A percentile compares a stretch with the other conserved stretches of the same genome.
Evolutionary conservation across 2,113 vertebrate species (phyloP).

Genomic region (Glaucidium brasilianum): DNA sequence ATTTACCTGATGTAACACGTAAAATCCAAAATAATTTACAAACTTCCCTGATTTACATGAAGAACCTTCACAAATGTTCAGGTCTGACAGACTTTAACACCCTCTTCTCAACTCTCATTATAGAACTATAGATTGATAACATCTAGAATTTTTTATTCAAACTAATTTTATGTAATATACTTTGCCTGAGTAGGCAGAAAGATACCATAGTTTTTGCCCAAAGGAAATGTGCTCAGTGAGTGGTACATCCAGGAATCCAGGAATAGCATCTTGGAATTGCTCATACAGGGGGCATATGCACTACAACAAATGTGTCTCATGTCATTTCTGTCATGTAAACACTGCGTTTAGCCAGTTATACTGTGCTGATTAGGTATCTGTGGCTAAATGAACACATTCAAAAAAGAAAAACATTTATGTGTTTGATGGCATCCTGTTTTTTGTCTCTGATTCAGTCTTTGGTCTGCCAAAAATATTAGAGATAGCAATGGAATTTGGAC

Average conservation of each 20-base stretch:
- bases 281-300: neutral
- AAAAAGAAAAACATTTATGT: neutral
- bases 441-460: neutral
- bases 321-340: neutral
- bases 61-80: neutral
- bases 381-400: neutral
- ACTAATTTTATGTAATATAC: neutral
- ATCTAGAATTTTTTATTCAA: neutral
- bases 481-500: conserved; percentile 33
- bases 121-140: neutral
- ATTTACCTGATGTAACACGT: neutral
- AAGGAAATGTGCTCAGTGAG: neutral
- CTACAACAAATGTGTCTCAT: neutral
- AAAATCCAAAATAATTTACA: neutral
- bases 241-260: neutral
- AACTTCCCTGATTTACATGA: neutral
- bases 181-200: neutral
- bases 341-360: neutral
- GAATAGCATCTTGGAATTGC: neutral
- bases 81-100: neutral
- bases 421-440: neutral
- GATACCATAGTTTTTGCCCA: neutral
- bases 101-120: neutral
- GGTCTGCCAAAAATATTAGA: conserved; percentile 20
- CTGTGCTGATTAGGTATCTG: neutral